Base-by-base conservation (phyloP, 2,888 invertebrate genomes). In the Cenopis cana region DNA sequence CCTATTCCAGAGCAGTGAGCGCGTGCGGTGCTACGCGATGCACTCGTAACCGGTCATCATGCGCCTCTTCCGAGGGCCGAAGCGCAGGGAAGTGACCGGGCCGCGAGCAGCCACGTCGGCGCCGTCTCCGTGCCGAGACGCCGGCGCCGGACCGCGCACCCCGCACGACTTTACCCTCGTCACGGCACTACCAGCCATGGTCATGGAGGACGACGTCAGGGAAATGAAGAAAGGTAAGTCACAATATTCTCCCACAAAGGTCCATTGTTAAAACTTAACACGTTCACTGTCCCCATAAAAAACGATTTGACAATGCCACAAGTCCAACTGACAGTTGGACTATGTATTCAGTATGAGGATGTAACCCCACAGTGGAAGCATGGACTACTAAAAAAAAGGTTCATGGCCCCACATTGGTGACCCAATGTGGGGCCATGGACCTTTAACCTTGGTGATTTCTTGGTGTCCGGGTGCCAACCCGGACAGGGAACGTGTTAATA, bases 181-280 rank as follows among this genome's bases (percentile, higher is more conserved):
- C 82, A 96, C 96, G 78, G 96, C 96, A 76, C 94, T 96, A 77
- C 96, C 96, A 73, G 96, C 96, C 79, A 95, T 96, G 87, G 95
- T 96, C 85, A 95, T 96, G 86, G 96, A 96, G 85, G 96, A 96
- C 83, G 95, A 95, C 79, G 93, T 90, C 67, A 91, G 89, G 81
- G 94, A 95, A 84, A 95, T 95, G 90, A 95, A 94, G 75, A 94
- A 93, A 90, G 94, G 95, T 94, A n/a, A 1, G 55, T 38, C 1
- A 54, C 14, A 20, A n/a, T 14, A 6, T 41, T 29, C 29, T 18
- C n/a, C n/a, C n/a, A n/a, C n/a, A n/a, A n/a, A 14, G n/a, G 29
- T 11, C 6, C 2, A 14, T 50, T 33, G 24, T 24, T 3, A 24
- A 24, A 24, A 4, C 24, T 24, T 24, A n/a, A n/a, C n/a, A n/a